phyloP scores from a whole-genome alignment of 1,140 invertebrate genomes.

The Trinorchestia longiramus region DNA sequence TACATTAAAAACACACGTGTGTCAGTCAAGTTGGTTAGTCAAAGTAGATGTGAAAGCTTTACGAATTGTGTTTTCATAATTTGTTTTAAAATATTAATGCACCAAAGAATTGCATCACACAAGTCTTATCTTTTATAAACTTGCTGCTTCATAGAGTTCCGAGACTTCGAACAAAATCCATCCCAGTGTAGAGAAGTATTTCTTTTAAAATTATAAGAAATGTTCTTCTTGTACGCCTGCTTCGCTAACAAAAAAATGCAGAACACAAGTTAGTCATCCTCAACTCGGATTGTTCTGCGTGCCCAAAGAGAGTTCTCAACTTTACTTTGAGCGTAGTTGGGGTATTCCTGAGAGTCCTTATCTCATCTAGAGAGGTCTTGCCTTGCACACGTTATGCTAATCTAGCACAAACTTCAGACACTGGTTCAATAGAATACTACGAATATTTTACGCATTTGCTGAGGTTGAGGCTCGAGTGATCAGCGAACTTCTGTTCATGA shows the following conservation, averaged over 20 bases:
- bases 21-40: too few species aligned
- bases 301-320: constrained; percentile 6
- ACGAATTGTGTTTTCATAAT: too few species aligned
- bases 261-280: background rate
- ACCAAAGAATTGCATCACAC: background rate
- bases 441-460: constrained; percentile 15
- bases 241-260: background rate
- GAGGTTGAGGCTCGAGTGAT: background rate
- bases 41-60: too few species aligned
- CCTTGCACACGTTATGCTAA: constrained; percentile 13
- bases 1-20: too few species aligned
- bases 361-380: background rate
- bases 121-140: background rate
- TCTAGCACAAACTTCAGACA: background rate
- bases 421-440: background rate
- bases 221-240: background rate
- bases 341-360: background rate
- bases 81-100: too few species aligned
- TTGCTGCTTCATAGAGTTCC: background rate
- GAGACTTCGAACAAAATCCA: background rate
- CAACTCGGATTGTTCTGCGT: background rate
- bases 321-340: background rate
- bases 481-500: background rate
- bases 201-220: background rate
- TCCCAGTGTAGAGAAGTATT: background rate